Evolutionary conservation across 2,888 invertebrate species (phyloP), one percentile per base, ranked within the genome.

Genomic region (Serrognathus titanus): DNA sequence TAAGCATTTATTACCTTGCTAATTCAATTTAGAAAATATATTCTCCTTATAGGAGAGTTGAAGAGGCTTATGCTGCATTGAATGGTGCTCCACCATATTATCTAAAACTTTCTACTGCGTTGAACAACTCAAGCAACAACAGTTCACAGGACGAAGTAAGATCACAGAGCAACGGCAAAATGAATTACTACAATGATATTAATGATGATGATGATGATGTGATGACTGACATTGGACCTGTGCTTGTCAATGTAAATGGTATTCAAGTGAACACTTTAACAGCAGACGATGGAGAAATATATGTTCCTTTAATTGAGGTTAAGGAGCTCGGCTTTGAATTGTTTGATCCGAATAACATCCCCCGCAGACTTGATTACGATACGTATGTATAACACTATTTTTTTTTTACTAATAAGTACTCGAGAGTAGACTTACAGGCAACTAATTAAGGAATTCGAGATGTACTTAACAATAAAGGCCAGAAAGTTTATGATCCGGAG

Each of bases 291-390:
- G 69, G 70, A 6, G 61, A 64, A 31, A 13, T 68, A 5, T 71
- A 60, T 59, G 64, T 72, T 1, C 64, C 67, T 20, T 40, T 69
- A 31, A 53, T 60, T 3, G 69, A 71, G 43, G 59, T 72, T 2
- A 60, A 62, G 49, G 55, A 55, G 35, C 56, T 66, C 13, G 72
- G 72, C 4, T 71, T 70, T 56, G 61, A 64, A 20, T 43, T 72
- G 31, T 71, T 68, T 51, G 57, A 62, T 20, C 60, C 59, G 4
- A 57, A 65, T n/a, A 58, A 53, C 41, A 66, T 63, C 41, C 62
- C 68, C 35, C 53, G 57, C 8, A 47, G 56, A 13, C 43, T 58
- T 5, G 52, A 64, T 38, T 54, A 63, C 55, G 63, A 64, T 56
- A 59, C 61, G 70, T 70, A 60, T 58, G 63, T 55, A 7, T 31